These are phyloP conservation scores for Clanis bilineata DNA, from an alignment of 2,888 invertebrate species.

Conservation along the genomic window DNA sequence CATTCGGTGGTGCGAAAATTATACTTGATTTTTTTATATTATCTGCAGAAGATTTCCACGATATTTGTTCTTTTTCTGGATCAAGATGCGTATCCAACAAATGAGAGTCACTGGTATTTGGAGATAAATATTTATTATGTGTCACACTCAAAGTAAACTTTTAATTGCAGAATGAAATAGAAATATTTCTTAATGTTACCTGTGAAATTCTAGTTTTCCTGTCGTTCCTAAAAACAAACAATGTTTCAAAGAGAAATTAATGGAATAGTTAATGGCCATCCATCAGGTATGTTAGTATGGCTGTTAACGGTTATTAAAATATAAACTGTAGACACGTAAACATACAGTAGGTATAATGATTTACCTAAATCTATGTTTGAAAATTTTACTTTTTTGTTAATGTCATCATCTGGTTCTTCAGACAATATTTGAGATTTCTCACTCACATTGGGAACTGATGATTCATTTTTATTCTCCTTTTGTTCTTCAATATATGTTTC, in stretches of 20 bases:
- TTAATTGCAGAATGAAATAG: not conserved
- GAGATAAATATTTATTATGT: not conserved
- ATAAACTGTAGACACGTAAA: not conserved
- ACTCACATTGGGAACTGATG: constrained; percentile 25
- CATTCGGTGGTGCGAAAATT: constrained; percentile 47
- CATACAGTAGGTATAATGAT: constrained; percentile 34
- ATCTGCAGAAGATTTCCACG: constrained; percentile 15
- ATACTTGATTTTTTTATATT: constrained; percentile 25
- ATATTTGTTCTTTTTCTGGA: constrained; percentile 13
- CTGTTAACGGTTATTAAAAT: not conserved
- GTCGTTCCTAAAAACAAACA: not conserved
- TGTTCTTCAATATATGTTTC: not conserved
- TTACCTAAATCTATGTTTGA: constrained; percentile 59
- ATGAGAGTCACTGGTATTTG: constrained; percentile 10
- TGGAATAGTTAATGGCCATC: not conserved
- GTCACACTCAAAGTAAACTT: not conserved
- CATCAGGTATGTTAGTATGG: not conserved
- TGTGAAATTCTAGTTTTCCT: not conserved
- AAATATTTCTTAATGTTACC: not conserved
- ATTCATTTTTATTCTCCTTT: not conserved
- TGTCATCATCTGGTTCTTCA: constrained; percentile 43
- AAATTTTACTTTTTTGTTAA: constrained; percentile 63
- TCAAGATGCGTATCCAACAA: not conserved
- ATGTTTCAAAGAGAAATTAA: not conserved
- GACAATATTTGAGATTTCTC: constrained; percentile 30